Evolutionary conservation across 2,797 vertebrate genomes (phyloP).

Genomic region (Hylomyscus alleni): DNA sequence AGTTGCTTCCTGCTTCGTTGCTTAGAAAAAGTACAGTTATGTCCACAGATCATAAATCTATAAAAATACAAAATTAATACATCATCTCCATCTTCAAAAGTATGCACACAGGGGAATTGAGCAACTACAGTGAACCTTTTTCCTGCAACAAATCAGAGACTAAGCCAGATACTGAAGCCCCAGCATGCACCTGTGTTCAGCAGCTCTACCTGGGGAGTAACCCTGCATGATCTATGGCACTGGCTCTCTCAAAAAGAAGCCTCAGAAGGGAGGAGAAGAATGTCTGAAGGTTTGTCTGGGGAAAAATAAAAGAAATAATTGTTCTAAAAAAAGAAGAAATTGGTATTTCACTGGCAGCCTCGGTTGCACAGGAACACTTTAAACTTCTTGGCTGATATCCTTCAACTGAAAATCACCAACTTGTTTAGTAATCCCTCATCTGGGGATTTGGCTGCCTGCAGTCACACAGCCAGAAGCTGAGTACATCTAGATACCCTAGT

Average conservation of each 20-base stretch:
- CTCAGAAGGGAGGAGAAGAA: constrained; percentile 75
- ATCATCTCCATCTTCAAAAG: constrained; percentile 75
- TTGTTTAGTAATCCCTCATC: constrained; percentile 78
- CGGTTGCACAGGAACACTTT: constrained; percentile 79
- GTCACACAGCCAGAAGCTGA: constrained; percentile 25
- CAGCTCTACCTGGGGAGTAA: constrained; percentile 58
- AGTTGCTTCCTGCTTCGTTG: constrained; percentile 58
- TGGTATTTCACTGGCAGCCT: constrained; percentile 80
- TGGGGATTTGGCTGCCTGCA: constrained; percentile 72
- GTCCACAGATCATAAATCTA: constrained; percentile 75
- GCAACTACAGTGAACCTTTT: constrained; percentile 76
- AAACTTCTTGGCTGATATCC: constrained; percentile 81
- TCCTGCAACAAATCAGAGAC: constrained; percentile 84
- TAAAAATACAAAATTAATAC: constrained; percentile 82
- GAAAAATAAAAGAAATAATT: constrained; percentile 83
- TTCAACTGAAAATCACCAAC: constrained; percentile 83
- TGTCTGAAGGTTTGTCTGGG: constrained; percentile 76
- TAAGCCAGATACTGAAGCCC: neutral
- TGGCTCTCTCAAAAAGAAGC: constrained; percentile 30
- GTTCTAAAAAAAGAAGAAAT: constrained; percentile 82
- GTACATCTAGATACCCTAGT: neutral
- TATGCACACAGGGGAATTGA: constrained; percentile 72
- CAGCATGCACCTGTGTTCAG: constrained; percentile 64
- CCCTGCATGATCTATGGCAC: constrained; percentile 58
- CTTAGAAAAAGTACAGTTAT: constrained; percentile 73